These are phyloP conservation scores for Mactromeris polynyma DNA, from an alignment of 2,888 invertebrate species.

Conservation along the genomic window DNA sequence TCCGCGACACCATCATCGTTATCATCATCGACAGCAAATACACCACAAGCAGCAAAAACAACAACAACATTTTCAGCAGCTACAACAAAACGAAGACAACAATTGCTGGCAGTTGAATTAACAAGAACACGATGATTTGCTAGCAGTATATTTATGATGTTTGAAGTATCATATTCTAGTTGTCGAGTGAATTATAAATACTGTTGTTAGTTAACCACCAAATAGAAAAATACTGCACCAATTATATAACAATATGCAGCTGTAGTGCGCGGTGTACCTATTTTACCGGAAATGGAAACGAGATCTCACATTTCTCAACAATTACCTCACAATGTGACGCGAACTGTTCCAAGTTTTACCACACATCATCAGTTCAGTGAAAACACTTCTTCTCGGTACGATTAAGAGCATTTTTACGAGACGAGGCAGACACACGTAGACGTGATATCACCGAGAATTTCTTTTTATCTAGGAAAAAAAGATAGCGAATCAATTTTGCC, in stretches of 20 bases:
- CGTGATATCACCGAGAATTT: neutral
- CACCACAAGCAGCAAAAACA: neutral
- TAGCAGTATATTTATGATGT: neutral
- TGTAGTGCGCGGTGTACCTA: neutral
- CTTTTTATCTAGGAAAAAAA: slow-evolving; percentile 11
- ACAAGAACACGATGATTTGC: neutral
- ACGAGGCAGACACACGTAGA: neutral
- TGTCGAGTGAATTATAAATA: no score
- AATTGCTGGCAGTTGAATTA: no score
- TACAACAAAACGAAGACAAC: neutral
- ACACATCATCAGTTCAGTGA: neutral
- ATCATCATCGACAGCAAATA: neutral
- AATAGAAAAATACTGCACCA: neutral
- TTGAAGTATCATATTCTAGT: no score
- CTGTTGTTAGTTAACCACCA: neutral
- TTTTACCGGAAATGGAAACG: neutral
- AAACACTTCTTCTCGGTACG: neutral
- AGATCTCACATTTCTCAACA: neutral
- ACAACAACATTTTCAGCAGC: neutral
- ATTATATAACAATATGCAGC: neutral
- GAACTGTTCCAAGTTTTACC: neutral
- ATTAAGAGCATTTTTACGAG: neutral
- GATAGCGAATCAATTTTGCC: slow-evolving; percentile 20
- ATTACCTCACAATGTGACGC: neutral
- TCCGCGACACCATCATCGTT: neutral